Evolutionary conservation across 2,113 vertebrate species (phyloP).

Genomic region (Zapornia atra): DNA sequence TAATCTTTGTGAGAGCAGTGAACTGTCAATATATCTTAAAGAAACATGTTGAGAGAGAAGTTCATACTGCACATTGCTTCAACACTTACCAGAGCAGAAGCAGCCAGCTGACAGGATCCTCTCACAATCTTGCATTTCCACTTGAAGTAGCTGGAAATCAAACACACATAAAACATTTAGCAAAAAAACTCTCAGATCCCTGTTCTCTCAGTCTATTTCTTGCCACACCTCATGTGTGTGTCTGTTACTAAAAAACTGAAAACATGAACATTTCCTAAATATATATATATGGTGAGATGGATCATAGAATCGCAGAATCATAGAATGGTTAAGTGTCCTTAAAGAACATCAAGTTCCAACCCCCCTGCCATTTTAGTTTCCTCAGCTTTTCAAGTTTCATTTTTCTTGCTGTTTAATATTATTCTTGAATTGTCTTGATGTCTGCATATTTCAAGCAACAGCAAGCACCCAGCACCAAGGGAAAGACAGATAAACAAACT

Average conservation of each 20-base stretch:
- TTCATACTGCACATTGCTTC: background rate
- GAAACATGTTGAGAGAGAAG: background rate
- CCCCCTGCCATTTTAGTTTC: background rate
- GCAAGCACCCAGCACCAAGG: background rate
- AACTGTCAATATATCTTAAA: background rate
- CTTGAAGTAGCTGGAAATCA: background rate
- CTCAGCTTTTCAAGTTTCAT: background rate
- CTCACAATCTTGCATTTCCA: background rate
- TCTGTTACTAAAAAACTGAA: background rate
- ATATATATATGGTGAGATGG: background rate
- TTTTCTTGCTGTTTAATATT: background rate
- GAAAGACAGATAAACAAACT: background rate
- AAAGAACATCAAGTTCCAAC: too few relatives aligned
- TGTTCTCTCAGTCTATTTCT: background rate
- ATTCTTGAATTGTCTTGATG: background rate
- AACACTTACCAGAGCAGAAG: background rate
- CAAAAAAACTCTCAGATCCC: background rate
- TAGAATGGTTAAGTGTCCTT: too few relatives aligned
- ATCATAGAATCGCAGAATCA: background rate
- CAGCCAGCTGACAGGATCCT: background rate
- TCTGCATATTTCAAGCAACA: background rate
- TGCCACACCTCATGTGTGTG: background rate
- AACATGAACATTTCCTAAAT: background rate
- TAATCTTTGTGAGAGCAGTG: background rate
- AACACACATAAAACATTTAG: background rate